phyloP scores from a whole-genome alignment of 2,113 vertebrate species.

The Lota lota region DNA sequence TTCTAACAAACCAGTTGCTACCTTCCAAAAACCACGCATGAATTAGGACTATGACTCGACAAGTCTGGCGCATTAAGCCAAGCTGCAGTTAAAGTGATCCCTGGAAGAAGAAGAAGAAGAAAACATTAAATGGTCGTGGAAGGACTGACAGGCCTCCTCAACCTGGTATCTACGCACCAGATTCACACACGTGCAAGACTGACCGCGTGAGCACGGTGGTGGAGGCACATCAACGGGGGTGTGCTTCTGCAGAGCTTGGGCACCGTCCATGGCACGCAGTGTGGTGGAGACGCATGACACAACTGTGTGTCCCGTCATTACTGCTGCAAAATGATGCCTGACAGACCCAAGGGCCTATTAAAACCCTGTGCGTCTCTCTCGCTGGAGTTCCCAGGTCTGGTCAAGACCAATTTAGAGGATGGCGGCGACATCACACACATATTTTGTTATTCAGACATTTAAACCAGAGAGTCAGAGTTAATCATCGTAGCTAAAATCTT shows the following conservation, averaged over 20 bases:
- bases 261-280: slow-evolving; percentile 64
- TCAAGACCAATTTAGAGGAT: slow-evolving; percentile 55
- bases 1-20: too few species aligned
- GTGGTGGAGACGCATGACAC: slow-evolving; percentile 61
- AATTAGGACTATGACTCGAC: too few species aligned
- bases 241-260: slow-evolving; percentile 58
- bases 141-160: too few species aligned
- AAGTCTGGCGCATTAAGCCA: too few species aligned
- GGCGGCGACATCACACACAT: slow-evolving; percentile 27
- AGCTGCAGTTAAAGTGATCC: too few species aligned
- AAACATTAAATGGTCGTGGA: too few species aligned
- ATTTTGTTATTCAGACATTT: slow-evolving; percentile 8
- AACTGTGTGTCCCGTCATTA: slow-evolving; percentile 66
- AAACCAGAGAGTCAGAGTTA: too few species aligned
- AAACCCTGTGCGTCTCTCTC: slow-evolving; percentile 36
- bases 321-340: slow-evolving; percentile 53
- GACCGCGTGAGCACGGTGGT: slow-evolving; percentile 59
- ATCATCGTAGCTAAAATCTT: too few species aligned
- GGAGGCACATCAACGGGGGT: slow-evolving; percentile 51
- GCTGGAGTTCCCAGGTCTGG: slow-evolving; percentile 51
- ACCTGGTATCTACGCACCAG: too few species aligned
- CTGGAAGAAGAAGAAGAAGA: too few species aligned
- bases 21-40: too few species aligned
- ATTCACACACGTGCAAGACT: slow-evolving; percentile 39
- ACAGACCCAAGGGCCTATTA: slow-evolving; percentile 30